Conservation (phyloP, 2,113 vertebrate species). For the Anarrhichthys ocellatus region DNA sequence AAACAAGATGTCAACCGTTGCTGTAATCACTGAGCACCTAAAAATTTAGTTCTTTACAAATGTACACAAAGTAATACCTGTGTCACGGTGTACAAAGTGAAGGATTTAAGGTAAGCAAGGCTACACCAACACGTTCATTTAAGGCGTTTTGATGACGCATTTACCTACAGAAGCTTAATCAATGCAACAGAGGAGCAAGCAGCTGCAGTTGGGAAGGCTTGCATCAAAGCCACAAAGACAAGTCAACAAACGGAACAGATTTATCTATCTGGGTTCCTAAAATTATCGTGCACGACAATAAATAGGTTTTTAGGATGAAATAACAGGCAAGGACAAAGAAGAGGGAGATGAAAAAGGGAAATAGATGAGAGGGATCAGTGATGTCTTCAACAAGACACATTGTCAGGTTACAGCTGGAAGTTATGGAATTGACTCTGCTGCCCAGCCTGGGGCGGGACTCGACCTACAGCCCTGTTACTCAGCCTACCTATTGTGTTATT, state of each 20-base stretch:
- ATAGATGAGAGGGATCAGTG: not conserved
- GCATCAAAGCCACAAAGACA: not conserved
- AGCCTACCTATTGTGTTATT: conserved; percentile 49
- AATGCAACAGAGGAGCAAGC: not conserved
- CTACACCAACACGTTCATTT: not conserved
- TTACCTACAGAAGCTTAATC: not conserved
- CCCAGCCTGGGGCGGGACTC: conserved; percentile 17
- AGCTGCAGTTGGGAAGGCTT: not conserved
- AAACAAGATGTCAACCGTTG: not conserved
- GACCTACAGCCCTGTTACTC: not conserved
- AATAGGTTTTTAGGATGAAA: not conserved
- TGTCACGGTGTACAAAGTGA: not conserved
- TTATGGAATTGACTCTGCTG: conserved; percentile 17
- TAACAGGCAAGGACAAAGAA: not conserved
- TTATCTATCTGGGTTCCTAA: conserved; percentile 3
- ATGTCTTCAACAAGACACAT: conserved; percentile 9
- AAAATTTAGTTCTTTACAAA: conserved; percentile 1
- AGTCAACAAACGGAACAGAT: not conserved
- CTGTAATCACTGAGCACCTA: conserved; percentile 11
- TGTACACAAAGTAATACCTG: not conserved
- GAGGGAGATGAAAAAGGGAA: not conserved
- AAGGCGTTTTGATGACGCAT: not conserved
- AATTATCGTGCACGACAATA: not conserved
- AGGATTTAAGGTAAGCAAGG: not conserved
- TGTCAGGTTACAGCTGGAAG: conserved; percentile 31